Evolutionary conservation across 2,113 vertebrate genomes (phyloP).

Genomic region (Oncorhynchus nerka): DNA sequence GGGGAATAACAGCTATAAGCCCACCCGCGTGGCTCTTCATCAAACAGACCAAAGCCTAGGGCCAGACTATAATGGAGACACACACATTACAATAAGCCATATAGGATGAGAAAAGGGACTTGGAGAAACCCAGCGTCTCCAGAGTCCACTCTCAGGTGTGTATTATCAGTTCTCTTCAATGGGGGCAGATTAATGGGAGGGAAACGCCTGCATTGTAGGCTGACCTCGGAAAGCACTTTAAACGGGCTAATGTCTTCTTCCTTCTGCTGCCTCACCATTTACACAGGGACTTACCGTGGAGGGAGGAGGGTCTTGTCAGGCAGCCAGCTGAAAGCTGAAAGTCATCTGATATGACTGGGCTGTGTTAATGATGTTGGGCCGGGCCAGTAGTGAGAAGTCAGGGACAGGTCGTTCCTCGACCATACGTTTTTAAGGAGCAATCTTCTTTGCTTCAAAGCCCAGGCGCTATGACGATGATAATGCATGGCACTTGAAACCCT

Average conservation of each 20-base stretch:
- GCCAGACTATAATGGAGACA: background rate
- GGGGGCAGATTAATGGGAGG: slow-evolving; percentile 32
- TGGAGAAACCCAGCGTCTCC: slow-evolving; percentile 12
- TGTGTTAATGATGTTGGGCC: slow-evolving; percentile 48
- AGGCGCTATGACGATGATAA: slow-evolving; percentile 43
- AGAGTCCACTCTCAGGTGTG: slow-evolving; percentile 39
- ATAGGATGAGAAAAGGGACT: slow-evolving; percentile 22
- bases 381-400: slow-evolving; percentile 19
- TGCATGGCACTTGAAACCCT: slow-evolving; percentile 12
- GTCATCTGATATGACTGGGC: slow-evolving; percentile 45
- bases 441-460: slow-evolving; percentile 46
- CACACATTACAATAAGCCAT: background rate
- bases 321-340: slow-evolving; percentile 44
- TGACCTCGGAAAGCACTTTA: slow-evolving; percentile 31
- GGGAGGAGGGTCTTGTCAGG: slow-evolving; percentile 3
- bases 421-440: slow-evolving; percentile 12
- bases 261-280: background rate
- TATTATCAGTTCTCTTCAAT: slow-evolving; percentile 43
- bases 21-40: too few relatives aligned
- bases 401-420: background rate
- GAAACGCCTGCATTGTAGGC: slow-evolving; percentile 35
- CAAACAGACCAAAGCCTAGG: background rate
- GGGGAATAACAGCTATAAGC: too few relatives aligned
- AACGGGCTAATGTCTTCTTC: slow-evolving; percentile 10
- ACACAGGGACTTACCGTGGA: background rate